These are phyloP conservation scores for Etheostoma perlongum DNA, from an alignment of 2,797 vertebrate species.

Conservation along the genomic window DNA sequence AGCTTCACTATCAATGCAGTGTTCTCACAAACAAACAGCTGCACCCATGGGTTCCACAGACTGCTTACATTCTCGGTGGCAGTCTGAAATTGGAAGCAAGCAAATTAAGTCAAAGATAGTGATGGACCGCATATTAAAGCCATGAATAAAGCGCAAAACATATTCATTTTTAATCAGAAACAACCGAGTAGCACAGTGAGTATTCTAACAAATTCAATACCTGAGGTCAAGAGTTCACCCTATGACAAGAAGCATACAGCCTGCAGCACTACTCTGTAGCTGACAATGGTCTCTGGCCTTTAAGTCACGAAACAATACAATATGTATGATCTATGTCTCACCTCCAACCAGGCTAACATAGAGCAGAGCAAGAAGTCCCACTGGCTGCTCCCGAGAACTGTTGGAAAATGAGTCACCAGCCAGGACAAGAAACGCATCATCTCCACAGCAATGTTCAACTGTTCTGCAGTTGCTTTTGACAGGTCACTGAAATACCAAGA, in stretches of 20 bases:
- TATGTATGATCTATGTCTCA: slow-evolving; percentile 69
- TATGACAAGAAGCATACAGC: background rate
- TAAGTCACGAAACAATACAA: background rate
- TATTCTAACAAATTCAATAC: background rate
- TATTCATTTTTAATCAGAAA: background rate
- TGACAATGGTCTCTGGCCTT: background rate
- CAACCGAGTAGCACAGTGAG: background rate
- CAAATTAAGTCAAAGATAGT: slow-evolving; percentile 4
- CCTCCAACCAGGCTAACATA: slow-evolving; percentile 96
- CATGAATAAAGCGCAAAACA: background rate
- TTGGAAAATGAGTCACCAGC: slow-evolving; percentile 83
- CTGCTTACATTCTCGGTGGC: slow-evolving; percentile 86
- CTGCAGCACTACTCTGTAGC: background rate
- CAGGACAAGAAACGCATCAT: slow-evolving; percentile 92
- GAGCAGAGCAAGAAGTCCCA: slow-evolving; percentile 98
- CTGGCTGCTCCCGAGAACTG: slow-evolving; percentile 84
- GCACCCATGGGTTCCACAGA: slow-evolving; percentile 89
- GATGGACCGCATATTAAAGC: background rate
- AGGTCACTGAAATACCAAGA: slow-evolving; percentile 86
- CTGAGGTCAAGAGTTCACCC: background rate
- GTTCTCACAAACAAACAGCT: slow-evolving; percentile 92
- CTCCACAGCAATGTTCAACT: slow-evolving; percentile 91
- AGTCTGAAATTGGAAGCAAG: slow-evolving; percentile 79
- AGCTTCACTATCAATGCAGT: slow-evolving; percentile 88
- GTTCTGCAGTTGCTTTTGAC: slow-evolving; percentile 82